phyloP scores from a whole-genome alignment of 2,797 vertebrate species.

The Chelidonichthys spinosus region DNA sequence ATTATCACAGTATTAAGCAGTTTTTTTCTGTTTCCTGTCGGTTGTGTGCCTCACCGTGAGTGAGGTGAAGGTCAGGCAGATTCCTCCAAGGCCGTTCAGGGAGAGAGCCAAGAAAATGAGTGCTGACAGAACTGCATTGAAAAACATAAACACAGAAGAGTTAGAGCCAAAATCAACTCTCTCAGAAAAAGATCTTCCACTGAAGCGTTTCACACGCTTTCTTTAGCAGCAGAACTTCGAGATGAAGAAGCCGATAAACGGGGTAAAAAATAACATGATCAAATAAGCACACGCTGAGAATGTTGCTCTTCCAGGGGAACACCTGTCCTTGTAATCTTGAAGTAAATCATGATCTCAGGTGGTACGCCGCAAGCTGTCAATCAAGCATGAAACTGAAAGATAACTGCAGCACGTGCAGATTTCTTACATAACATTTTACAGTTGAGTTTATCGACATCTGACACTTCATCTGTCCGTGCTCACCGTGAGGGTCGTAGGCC shows the following conservation, averaged over 20 bases:
- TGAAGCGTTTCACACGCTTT: background rate
- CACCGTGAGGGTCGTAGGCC: constrained; percentile 82
- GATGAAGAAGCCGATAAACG: background rate
- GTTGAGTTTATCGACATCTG: background rate
- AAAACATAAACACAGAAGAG: constrained; percentile 10
- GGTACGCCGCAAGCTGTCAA: background rate
- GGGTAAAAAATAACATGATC: background rate
- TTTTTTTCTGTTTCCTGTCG: background rate
- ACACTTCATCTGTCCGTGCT: constrained; percentile 46
- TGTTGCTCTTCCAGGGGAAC: background rate
- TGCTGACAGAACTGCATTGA: constrained; percentile 78
- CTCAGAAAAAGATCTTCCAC: background rate
- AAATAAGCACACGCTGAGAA: background rate
- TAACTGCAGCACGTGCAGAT: background rate
- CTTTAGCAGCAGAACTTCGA: background rate
- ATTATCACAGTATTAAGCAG: background rate
- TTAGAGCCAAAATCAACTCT: background rate
- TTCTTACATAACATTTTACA: background rate
- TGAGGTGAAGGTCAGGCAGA: constrained; percentile 94
- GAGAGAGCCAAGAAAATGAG: constrained; percentile 92
- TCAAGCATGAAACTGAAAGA: background rate
- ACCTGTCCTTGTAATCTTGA: background rate
- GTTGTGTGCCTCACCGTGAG: constrained; percentile 87
- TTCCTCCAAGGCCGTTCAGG: constrained; percentile 93
- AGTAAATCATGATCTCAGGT: background rate